These are phyloP conservation scores for Cyprinodon variegatus DNA, from an alignment of 2,113 vertebrate genomes.

Conservation along the genomic window DNA sequence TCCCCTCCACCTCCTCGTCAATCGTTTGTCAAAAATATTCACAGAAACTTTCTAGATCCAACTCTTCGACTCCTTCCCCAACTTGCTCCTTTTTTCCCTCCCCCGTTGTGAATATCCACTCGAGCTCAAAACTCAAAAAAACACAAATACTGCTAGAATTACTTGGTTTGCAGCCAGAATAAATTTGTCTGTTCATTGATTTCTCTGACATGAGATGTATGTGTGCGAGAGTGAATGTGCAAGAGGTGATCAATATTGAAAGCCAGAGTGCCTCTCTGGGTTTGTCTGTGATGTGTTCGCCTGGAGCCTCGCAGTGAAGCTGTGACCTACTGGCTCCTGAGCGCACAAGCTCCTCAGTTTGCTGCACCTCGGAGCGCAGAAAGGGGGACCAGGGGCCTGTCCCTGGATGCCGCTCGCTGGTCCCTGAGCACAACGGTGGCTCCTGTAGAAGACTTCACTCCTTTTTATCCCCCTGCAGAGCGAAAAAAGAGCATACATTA, in stretches of 20 bases:
- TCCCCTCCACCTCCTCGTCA: conserved; percentile 6
- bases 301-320: conserved; percentile 54
- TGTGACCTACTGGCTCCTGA: conserved; percentile 64
- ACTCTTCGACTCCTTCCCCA: conserved; percentile 56
- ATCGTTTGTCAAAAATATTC: conserved; percentile 49
- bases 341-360: conserved; percentile 45
- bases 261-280: conserved; percentile 70
- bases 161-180: conserved; percentile 67
- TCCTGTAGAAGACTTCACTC: conserved; percentile 41
- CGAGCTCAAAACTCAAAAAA: conserved; percentile 2
- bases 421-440: conserved; percentile 52
- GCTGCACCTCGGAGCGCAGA: conserved; percentile 45
- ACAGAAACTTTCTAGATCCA: conserved; percentile 56
- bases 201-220: conserved; percentile 67
- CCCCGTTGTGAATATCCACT: conserved; percentile 41
- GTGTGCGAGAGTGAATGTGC: conserved; percentile 48
- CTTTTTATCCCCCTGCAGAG: conserved; percentile 34
- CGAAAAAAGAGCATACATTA: conserved; percentile 18
- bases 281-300: conserved; percentile 66
- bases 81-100: background rate
- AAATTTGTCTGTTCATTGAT: conserved; percentile 77
- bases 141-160: conserved; percentile 37
- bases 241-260: conserved; percentile 73
- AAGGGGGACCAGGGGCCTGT: conserved; percentile 46
- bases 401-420: conserved; percentile 40